Conservation (phyloP, 2,113 vertebrate genomes). For the Pelecanoides urinatrix region DNA sequence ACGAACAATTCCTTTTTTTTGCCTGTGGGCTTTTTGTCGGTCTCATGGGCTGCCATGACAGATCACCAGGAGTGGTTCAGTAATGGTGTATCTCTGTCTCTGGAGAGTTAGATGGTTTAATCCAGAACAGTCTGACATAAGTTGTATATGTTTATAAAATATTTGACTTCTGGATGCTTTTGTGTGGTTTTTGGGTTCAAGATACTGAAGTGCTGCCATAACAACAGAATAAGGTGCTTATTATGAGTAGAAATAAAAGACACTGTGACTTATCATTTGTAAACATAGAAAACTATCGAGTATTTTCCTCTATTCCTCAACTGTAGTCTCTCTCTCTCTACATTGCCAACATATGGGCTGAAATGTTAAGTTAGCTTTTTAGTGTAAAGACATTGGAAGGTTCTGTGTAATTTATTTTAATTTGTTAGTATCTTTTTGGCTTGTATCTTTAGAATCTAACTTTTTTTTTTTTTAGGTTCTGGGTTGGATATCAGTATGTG, state of each 20-base stretch:
- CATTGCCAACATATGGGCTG: accelerated
- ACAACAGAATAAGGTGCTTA: not conserved
- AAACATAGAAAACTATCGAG: not conserved
- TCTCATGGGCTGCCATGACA: not conserved
- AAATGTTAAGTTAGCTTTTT: not conserved
- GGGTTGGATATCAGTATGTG: slow-evolving; percentile 98
- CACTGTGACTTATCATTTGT: not conserved
- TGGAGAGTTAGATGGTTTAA: not conserved
- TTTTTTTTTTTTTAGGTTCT: slow-evolving; percentile 79
- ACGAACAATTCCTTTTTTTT: not conserved
- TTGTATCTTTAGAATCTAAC: not conserved
- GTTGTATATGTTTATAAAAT: not conserved
- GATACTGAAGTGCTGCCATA: not conserved
- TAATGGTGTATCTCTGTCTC: not conserved
- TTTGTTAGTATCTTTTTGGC: not conserved
- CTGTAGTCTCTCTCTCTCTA: not conserved
- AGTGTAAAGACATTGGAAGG: not conserved
- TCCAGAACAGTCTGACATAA: not conserved
- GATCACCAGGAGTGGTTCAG: not conserved
- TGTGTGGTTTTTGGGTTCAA: not conserved
- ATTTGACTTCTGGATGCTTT: not conserved
- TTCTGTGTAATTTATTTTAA: not conserved
- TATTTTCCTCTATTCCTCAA: not conserved
- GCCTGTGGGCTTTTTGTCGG: not conserved
- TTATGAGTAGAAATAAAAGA: not conserved